Conservation (phyloP, 2,797 vertebrate genomes). For the Hafferia zeledoni region DNA sequence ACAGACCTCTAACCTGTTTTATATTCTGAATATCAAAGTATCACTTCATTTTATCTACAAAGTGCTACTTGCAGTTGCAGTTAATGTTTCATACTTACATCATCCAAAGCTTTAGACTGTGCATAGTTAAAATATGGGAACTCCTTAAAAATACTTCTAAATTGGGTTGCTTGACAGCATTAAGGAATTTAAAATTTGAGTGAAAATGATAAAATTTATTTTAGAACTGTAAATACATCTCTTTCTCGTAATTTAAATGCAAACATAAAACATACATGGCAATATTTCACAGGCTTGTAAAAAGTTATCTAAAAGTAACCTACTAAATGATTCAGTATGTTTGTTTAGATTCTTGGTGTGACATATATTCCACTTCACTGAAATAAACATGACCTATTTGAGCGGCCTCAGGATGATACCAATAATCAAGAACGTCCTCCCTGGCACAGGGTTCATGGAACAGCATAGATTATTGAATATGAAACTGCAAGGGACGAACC, state of each 20-base stretch:
- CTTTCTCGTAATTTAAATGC: background rate
- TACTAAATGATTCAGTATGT: background rate
- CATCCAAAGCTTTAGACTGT: constrained; percentile 94
- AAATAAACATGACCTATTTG: background rate
- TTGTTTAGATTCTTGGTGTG: background rate
- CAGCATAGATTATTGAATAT: background rate
- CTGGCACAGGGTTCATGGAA: background rate
- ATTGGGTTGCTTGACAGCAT: constrained; percentile 84
- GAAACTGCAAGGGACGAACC: background rate
- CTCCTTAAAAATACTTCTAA: constrained; percentile 91
- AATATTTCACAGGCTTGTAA: background rate
- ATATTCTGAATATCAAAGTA: background rate
- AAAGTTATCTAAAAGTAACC: background rate
- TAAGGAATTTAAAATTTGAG: constrained; percentile 67
- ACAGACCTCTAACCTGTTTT: background rate
- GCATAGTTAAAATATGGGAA: constrained; percentile 98
- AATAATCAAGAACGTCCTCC: background rate
- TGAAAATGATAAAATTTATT: background rate
- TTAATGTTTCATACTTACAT: constrained; percentile 83
- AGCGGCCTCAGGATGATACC: background rate
- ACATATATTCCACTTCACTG: background rate
- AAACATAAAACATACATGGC: background rate
- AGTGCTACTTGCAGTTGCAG: background rate
- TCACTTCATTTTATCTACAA: background rate
- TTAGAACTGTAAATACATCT: background rate